Percentiles rank a stretch among this genome's conserved stretches.
These are phyloP conservation scores for Trissolcus brochymenae DNA, from an alignment of 2,888 invertebrate genomes.

Conservation along the genomic window DNA sequence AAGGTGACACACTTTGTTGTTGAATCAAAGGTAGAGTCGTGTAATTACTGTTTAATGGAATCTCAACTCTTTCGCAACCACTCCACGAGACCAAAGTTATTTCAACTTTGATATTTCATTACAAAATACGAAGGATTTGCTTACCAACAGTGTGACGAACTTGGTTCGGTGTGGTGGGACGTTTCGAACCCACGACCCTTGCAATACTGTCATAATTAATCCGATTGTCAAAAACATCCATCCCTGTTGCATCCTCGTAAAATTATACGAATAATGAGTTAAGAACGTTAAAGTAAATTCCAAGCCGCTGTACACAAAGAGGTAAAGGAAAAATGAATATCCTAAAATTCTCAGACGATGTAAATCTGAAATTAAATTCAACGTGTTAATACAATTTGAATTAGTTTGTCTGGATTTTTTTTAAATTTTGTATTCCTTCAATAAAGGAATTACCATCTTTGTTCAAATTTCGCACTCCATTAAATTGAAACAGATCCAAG, in stretches of 20 bases:
- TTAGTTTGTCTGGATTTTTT: no score
- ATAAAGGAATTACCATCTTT: constrained; percentile 68
- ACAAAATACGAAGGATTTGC: constrained; percentile 23
- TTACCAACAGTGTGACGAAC: constrained; percentile 81
- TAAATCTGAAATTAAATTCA: constrained; percentile 78
- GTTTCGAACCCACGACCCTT: constrained; percentile 92
- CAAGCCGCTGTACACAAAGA: constrained; percentile 96
- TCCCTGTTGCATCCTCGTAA: constrained; percentile 96
- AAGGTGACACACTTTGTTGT: no score
- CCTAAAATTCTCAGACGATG: constrained; percentile 83
- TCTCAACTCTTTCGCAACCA: not conserved
- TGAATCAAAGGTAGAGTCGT: no score
- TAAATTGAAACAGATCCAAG: constrained; percentile 79
- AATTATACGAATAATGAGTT: constrained; percentile 93
- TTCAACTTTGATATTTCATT: not conserved
- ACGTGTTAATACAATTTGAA: not conserved
- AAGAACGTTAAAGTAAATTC: constrained; percentile 98
- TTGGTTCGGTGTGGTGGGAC: constrained; percentile 85
- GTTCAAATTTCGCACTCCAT: constrained; percentile 75
- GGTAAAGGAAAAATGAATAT: constrained; percentile 90
- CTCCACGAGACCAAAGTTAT: not conserved
- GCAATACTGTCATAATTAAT: constrained; percentile 91
- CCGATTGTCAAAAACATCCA: constrained; percentile 98
- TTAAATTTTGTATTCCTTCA: no score
- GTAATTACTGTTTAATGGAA: not conserved